phyloP scores from a whole-genome alignment of 2,888 invertebrate genomes.

The Pecten maximus region DNA sequence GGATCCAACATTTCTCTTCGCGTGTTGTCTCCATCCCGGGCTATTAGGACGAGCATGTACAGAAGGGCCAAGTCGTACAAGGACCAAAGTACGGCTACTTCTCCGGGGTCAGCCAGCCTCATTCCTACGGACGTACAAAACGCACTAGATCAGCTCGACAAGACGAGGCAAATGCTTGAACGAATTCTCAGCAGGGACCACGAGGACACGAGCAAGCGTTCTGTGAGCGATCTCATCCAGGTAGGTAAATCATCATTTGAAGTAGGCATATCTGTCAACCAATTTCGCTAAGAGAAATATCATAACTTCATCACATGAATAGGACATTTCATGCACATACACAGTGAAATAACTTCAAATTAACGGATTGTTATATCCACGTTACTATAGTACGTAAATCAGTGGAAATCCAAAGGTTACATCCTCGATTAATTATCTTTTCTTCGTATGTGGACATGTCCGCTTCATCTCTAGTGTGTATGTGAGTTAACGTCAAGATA shows the following conservation, averaged over 20 bases:
- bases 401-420: no score
- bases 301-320: no score
- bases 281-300: no score
- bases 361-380: no score
- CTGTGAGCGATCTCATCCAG: constrained; percentile 54
- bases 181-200: not conserved
- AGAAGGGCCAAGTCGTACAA: constrained; percentile 38
- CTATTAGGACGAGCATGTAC: not conserved
- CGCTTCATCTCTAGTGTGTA: no score
- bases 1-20: not conserved
- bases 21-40: not conserved
- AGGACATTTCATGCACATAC: no score
- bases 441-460: no score
- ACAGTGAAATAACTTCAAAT: no score
- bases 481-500: no score
- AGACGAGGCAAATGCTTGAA: constrained; percentile 57
- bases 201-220: constrained; percentile 28
- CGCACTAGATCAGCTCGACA: constrained; percentile 59
- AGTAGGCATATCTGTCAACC: no score
- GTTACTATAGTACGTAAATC: no score
- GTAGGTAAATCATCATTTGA: constrained; percentile 36
- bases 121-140: constrained; percentile 55
- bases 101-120: constrained; percentile 36
- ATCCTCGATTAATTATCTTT: no score
- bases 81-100: constrained; percentile 52